phyloP scores from a whole-genome alignment of 2,797 vertebrate genomes.

The Gymnopithys bicolor region DNA sequence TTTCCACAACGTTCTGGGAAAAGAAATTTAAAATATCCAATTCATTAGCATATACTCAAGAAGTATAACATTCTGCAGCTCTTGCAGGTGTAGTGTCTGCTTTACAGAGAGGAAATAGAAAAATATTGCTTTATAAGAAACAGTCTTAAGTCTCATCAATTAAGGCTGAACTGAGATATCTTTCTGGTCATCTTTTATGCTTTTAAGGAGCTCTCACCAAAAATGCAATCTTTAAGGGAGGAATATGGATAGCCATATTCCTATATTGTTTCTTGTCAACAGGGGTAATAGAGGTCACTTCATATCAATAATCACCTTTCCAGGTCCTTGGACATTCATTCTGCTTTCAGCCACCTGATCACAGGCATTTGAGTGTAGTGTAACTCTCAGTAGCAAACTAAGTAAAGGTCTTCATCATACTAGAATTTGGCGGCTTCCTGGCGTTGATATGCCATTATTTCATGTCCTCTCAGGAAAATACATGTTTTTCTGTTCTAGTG shows the following conservation, averaged over 20 bases:
- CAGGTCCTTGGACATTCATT: background rate
- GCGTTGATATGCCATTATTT: background rate
- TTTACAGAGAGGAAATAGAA: background rate
- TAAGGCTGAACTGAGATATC: background rate
- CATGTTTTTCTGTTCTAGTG: background rate
- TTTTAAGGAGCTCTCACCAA: background rate
- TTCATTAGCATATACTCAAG: background rate
- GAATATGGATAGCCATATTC: background rate
- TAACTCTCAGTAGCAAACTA: background rate
- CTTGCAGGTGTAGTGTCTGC: background rate
- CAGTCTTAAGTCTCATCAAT: background rate
- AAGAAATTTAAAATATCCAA: background rate
- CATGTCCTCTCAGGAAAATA: background rate
- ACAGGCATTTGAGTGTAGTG: background rate
- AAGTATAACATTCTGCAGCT: background rate
- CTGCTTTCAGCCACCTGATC: background rate
- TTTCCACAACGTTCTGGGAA: slow-evolving; percentile 83
- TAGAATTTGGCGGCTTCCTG: background rate
- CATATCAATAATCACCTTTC: background rate
- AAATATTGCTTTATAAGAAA: background rate
- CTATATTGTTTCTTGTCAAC: background rate
- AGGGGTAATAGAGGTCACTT: background rate
- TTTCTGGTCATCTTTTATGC: background rate
- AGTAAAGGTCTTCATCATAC: background rate
- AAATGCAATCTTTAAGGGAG: background rate